Evolutionary conservation across 37 sponge, comb jelly and placozoan species (phyloP).

Genomic region (Oscarella lobularis): DNA sequence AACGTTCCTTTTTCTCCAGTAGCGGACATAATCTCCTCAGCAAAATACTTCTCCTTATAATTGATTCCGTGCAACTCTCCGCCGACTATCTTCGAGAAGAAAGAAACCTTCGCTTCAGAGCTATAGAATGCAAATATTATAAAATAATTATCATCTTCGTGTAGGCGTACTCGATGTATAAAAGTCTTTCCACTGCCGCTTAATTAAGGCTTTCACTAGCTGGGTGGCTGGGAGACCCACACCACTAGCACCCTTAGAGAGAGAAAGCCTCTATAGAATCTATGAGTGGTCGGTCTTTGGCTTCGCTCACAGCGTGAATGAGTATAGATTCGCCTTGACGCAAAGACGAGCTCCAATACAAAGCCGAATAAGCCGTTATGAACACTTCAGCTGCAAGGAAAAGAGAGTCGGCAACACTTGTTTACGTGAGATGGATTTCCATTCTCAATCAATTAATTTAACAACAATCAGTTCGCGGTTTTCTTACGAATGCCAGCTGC

Average conservation of each 20-base stretch:
- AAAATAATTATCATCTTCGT: background rate
- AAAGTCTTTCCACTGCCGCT: slow-evolving; percentile 28
- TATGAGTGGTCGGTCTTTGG: too few relatives aligned
- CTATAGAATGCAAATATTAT: slow-evolving; percentile 8
- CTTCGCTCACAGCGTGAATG: slow-evolving; percentile 57
- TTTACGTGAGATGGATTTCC: too few relatives aligned
- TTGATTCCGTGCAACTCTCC: slow-evolving; percentile 55
- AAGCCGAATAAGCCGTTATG: slow-evolving; percentile 71
- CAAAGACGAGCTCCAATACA: slow-evolving; percentile 42
- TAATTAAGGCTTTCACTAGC: slow-evolving; percentile 38
- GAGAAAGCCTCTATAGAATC: too few relatives aligned
- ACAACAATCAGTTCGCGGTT: too few relatives aligned
- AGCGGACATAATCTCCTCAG: slow-evolving; percentile 33
- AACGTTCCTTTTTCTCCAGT: slow-evolving; percentile 44
- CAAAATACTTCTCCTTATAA: slow-evolving; percentile 66
- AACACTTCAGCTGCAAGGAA: slow-evolving; percentile 53
- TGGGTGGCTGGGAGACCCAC: slow-evolving; percentile 72
- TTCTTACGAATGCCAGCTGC: slow-evolving; percentile 75
- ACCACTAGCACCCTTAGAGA: slow-evolving; percentile 73
- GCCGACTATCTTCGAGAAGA: slow-evolving; percentile 37
- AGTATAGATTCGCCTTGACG: slow-evolving; percentile 51
- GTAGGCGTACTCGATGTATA: slow-evolving; percentile 48
- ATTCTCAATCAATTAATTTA: background rate
- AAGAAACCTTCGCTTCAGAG: slow-evolving; percentile 46
- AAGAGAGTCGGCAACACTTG: too few relatives aligned